Base-by-base conservation (phyloP, 2,888 invertebrate species). In the Girardia tigrina region DNA sequence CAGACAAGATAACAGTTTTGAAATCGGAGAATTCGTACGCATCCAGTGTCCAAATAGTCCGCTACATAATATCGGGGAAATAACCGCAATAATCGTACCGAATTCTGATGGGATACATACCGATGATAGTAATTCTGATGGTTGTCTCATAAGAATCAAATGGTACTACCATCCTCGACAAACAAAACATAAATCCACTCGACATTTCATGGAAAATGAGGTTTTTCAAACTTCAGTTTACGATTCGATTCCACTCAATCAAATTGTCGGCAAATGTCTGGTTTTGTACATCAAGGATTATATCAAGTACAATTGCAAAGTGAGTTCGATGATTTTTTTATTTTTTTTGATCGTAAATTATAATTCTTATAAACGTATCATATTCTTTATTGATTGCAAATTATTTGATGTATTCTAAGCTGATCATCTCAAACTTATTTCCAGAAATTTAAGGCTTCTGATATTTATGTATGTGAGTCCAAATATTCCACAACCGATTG, bases 391-490 rank as follows among this genome's bases (percentile, higher is more conserved):
- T n/a, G n/a, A n/a, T n/a, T n/a, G n/a, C n/a, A n/a, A n/a, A n/a
- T n/a, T n/a, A n/a, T n/a, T n/a, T n/a, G n/a, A n/a, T n/a, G n/a
- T n/a, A n/a, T n/a, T n/a, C n/a, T n/a, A n/a, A n/a, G n/a, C n/a
- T n/a, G n/a, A n/a, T n/a, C 4, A 71, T 12, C 20, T 4, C 6
- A 71, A 27, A 71, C 2, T n/a, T 71, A 27, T 71, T 71, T 79
- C 20, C 79, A 85, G 87, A 89, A 90, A 26, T 90, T 91, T 81
- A 87, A 89, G 0, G 92, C 94, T 78, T 91, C 92, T 81, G 94
- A 98, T 84, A 90, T 97, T 0, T 98, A 90, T 82, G 94, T 97
- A 0, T 97, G 97, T 83, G 97, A 98, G 85, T 94, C 92, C 23
- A 88, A 94, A 2, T 98, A 98, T 85, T 90, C 91, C 0, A 28